Evolutionary conservation across 2,797 vertebrate genomes (phyloP).

Genomic region (Paramormyrops hopkinsi): DNA sequence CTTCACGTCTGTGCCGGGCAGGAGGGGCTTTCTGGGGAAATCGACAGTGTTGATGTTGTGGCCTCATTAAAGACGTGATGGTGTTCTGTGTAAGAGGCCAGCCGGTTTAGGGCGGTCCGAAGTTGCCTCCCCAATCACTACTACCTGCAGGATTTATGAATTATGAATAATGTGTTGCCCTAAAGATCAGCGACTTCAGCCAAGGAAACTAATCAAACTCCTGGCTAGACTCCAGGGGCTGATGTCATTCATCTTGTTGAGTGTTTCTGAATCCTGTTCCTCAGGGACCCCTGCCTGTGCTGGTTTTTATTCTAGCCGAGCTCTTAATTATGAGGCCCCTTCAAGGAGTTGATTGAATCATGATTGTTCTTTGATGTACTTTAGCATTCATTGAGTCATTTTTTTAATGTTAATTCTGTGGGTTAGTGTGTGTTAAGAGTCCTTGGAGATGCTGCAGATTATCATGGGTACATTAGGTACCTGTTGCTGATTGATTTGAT

Average conservation of each 20-base stretch:
- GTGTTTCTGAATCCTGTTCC: neutral
- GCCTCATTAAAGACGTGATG: neutral
- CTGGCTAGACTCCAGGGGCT: constrained; percentile 8
- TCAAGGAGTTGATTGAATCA: constrained; percentile 9
- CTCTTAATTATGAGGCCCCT: neutral
- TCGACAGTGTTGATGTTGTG: neutral
- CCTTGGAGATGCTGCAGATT: neutral
- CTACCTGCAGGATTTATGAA: constrained; percentile 6
- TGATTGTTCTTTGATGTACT: neutral
- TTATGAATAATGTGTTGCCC: neutral
- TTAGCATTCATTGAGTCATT: neutral
- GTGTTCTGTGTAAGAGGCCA: neutral
- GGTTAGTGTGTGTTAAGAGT: neutral
- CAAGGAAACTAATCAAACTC: constrained; percentile 9
- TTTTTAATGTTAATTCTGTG: neutral
- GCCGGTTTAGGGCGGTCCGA: neutral
- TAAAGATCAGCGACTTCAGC: neutral
- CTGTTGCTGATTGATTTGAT: neutral
- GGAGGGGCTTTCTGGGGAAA: neutral
- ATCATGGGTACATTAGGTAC: neutral
- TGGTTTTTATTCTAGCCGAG: neutral
- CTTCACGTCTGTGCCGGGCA: neutral
- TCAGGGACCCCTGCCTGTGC: neutral
- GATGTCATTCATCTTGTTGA: constrained; percentile 12
- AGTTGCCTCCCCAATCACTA: neutral